phyloP scores from a whole-genome alignment of 2,113 vertebrate species.

The Patagioenas fasciata region DNA sequence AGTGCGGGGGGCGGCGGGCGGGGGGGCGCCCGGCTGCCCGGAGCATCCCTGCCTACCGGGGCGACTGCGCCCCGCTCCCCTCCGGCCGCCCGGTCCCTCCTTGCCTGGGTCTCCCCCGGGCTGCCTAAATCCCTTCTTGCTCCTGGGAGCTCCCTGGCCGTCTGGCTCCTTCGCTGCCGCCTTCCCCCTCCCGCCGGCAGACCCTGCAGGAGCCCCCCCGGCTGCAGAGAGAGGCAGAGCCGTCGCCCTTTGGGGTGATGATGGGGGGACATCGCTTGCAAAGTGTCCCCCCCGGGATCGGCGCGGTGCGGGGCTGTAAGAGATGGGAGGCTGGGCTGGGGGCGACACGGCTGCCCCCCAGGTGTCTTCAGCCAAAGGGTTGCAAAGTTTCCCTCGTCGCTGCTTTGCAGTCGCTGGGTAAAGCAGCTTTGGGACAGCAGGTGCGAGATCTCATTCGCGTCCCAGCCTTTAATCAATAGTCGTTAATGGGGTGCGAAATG shows the following conservation, averaged over 20 bases:
- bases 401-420: not conserved
- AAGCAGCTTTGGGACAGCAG: not conserved
- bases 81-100: not conserved
- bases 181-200: too few species aligned
- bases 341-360: not conserved
- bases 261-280: too few species aligned
- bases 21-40: not conserved
- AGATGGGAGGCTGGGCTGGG: not conserved
- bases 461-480: not conserved
- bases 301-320: too few species aligned
- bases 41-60: not conserved
- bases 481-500: not conserved
- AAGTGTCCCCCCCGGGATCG: too few species aligned
- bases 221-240: too few species aligned
- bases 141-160: too few species aligned
- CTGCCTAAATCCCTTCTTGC: too few species aligned
- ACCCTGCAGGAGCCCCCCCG: too few species aligned
- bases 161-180: too few species aligned
- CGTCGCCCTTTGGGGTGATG: too few species aligned
- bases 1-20: constrained; percentile 65
- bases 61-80: too few species aligned
- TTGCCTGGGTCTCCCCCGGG: too few species aligned
- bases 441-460: not conserved
- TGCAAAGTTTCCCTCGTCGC: not conserved
- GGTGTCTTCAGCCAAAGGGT: not conserved